Evolutionary conservation across 2,113 vertebrate species (phyloP), one percentile per base, ranked within the genome.

Genomic region (Abramis brama): DNA sequence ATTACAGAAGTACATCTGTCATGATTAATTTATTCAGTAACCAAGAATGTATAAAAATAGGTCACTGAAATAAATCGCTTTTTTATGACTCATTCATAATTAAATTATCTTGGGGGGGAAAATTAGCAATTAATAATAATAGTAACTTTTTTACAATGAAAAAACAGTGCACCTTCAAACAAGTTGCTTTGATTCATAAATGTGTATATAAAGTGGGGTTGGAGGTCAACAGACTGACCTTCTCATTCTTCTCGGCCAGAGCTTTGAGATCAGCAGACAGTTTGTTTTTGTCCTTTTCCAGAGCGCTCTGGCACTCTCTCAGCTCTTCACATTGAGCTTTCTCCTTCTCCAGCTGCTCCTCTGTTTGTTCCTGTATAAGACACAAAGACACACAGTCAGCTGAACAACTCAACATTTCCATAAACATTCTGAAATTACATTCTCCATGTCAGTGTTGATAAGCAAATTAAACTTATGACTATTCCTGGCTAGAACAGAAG

Each of bases 321-420:
- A 97, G 91, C 87, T 98, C 97, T 83, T 94, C 93, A 12, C 92
- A 91, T 91, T 93, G 96, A 83, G 91, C 93, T 90, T 93, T 97
- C 93, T 97, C 97, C 91, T 96, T 96, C 88, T 93, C 92, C 89
- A 99, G 90, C 73, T 97, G 96, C 87, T 96, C 96, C 89, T 97
- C 96, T 80, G 94, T 93, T 74, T 95, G 90, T 88, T 89, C 94
- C 98, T 99, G 71, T n/a, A 19, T 21, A 73, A 70, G 15, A 60
- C 30, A 74, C n/a, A 64, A 13, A n/a, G 73, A 70, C 10, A 60
- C 30, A 74, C 27, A 62, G 9, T 71, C 50, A 45, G 19, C 23
- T 23, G 17, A 39, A 43, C 68, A 71, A 70, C 30, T 21, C 8
- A 7, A 23, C 55, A 23, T 68, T 68, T 33, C 64, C 64, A 68